These are phyloP conservation scores for Charina bottae DNA, from an alignment of 2,113 vertebrate species.

Conservation along the genomic window DNA sequence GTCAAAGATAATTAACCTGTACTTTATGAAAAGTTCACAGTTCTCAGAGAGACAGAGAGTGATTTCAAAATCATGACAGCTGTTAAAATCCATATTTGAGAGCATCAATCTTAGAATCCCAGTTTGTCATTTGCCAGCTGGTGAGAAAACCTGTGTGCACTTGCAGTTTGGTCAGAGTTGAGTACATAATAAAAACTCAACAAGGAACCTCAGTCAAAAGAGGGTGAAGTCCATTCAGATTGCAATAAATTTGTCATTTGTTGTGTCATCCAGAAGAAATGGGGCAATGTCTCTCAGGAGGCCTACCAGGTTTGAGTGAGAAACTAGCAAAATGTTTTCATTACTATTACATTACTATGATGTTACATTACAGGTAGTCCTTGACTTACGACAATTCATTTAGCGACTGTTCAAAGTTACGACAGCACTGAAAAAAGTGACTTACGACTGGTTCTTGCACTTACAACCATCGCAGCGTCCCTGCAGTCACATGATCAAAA, in stretches of 20 bases:
- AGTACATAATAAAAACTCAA: constrained; percentile 3
- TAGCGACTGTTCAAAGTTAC: too few species aligned
- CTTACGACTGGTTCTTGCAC: too few species aligned
- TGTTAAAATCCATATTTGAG: constrained; percentile 34
- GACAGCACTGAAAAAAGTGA: too few species aligned
- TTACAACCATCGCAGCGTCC: too few species aligned
- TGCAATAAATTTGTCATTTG: rapidly evolving
- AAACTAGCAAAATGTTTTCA: not conserved
- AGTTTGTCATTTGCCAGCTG: constrained; percentile 44
- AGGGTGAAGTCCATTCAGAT: constrained; percentile 37
- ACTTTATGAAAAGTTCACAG: not conserved
- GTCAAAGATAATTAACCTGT: not conserved
- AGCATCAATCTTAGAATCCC: constrained; percentile 46
- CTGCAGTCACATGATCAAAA: too few species aligned
- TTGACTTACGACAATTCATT: too few species aligned
- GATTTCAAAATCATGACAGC: constrained; percentile 49
- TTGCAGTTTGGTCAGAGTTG: not conserved
- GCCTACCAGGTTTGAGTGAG: not conserved
- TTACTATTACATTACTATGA: not conserved
- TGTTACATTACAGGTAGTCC: not conserved
- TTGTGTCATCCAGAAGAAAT: constrained; percentile 13
- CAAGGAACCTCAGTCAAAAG: not conserved
- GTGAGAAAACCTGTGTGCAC: not conserved
- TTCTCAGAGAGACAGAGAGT: not conserved
- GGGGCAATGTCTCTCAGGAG: rapidly evolving